Evolutionary conservation across 2,797 vertebrate species (phyloP).

Genomic region (Danio albolineatus): DNA sequence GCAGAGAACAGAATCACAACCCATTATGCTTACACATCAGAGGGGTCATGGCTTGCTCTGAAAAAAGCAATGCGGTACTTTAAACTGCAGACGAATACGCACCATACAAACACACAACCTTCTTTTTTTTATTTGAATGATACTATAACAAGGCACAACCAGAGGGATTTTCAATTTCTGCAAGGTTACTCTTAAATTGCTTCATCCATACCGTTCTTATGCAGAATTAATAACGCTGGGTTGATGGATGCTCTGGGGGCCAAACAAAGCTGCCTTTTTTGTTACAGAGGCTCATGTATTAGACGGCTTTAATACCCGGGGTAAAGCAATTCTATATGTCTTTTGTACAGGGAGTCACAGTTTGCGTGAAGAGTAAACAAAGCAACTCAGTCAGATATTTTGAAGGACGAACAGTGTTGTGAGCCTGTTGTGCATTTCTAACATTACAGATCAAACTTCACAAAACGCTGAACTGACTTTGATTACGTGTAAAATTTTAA

Average conservation of each 20-base stretch:
- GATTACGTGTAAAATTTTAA: not conserved
- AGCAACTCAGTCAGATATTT: not conserved
- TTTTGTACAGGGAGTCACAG: not conserved
- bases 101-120: not conserved
- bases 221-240: constrained; percentile 20
- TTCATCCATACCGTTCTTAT: constrained; percentile 10
- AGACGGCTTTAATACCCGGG: not conserved
- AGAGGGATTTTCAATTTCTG: constrained; percentile 45
- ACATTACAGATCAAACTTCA: not conserved
- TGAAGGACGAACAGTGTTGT: not conserved
- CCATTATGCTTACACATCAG: constrained; percentile 71
- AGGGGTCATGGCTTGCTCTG: constrained; percentile 43
- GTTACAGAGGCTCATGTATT: constrained; percentile 1
- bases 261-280: constrained; percentile 20
- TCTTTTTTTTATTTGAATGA: constrained; percentile 5
- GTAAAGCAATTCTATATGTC: not conserved
- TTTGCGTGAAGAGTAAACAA: not conserved
- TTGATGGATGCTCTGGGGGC: constrained; percentile 28
- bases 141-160: constrained; percentile 9
- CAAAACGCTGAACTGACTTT: not conserved
- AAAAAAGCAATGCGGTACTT: constrained; percentile 46
- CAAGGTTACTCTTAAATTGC: constrained; percentile 43
- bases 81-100: constrained; percentile 52
- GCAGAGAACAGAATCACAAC: constrained; percentile 66
- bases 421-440: not conserved